Conservation (phyloP, 1,140 invertebrate genomes). For the Trigoniulus corallinus region DNA sequence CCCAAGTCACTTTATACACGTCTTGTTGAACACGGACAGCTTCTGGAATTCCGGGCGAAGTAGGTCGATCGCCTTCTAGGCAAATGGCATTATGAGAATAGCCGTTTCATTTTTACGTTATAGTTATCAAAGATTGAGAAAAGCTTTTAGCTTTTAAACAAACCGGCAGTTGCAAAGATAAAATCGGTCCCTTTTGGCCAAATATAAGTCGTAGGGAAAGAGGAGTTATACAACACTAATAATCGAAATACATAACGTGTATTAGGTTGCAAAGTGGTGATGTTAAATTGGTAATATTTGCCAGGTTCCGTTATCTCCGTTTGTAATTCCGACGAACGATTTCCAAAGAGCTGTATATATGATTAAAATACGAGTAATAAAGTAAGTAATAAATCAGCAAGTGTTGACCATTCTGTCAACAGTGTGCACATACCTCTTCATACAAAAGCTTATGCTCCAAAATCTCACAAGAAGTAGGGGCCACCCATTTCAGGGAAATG, state of each 20-base stretch:
- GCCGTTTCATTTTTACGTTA: constrained; percentile 7
- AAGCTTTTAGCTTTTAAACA: no score
- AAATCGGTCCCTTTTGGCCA: constrained; percentile 50
- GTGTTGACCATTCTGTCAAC: no score
- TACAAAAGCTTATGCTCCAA: no score
- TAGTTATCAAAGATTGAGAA: neutral
- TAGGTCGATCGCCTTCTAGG: constrained; percentile 19
- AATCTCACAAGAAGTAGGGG: no score
- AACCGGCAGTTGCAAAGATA: constrained; percentile 56
- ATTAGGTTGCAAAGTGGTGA: neutral
- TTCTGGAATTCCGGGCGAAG: constrained; percentile 29
- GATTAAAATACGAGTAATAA: no score
- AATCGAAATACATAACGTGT: neutral
- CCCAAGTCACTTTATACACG: constrained; percentile 54
- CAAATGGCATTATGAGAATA: no score
- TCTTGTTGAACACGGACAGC: constrained; percentile 41
- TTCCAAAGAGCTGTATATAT: no score
- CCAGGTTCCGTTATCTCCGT: neutral
- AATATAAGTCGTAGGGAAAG: no score
- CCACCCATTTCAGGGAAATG: neutral
- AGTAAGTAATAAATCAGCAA: no score
- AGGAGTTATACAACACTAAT: neutral
- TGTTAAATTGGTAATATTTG: neutral
- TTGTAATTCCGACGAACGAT: neutral
- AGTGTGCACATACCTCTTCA: no score